Percentiles rank a stretch among this genome's conserved stretches.
Conservation (phyloP, 2,888 invertebrate species). For the Sinelater perroti region DNA sequence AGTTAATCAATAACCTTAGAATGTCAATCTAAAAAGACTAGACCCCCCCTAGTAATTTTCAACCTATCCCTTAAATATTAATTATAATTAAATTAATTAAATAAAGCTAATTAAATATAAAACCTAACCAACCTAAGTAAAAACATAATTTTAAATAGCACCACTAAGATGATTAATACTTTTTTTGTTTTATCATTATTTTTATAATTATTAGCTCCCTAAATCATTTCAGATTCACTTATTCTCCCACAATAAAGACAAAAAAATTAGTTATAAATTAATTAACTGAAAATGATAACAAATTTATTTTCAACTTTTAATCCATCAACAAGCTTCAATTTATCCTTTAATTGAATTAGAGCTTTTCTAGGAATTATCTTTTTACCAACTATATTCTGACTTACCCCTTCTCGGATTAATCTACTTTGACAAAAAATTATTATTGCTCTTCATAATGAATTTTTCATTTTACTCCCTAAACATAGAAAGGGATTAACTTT, state of each 20-base stretch:
- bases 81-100: too few relatives aligned
- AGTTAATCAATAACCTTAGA: constrained; percentile 68
- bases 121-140: too few relatives aligned
- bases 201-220: constrained; percentile 64
- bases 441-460: constrained; percentile 64
- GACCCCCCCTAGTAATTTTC: too few relatives aligned
- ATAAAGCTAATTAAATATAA: too few relatives aligned
- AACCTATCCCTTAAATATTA: too few relatives aligned
- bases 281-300: constrained; percentile 71
- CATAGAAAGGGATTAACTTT: constrained; percentile 63
- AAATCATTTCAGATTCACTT: constrained; percentile 75
- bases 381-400: constrained; percentile 54
- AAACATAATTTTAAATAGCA: too few relatives aligned
- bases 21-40: constrained; percentile 75
- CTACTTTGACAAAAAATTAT: constrained; percentile 63
- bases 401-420: constrained; percentile 65
- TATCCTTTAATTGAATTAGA: constrained; percentile 72
- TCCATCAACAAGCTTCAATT: constrained; percentile 3
- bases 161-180: constrained; percentile 66
- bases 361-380: constrained; percentile 53
- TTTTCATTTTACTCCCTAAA: constrained; percentile 64
- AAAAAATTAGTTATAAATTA: constrained; percentile 67
- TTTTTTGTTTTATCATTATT: constrained; percentile 59
- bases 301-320: constrained; percentile 74
- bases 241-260: constrained; percentile 68